phyloP scores from a whole-genome alignment of 2,797 vertebrate genomes.

The Melanotaenia boesemani region DNA sequence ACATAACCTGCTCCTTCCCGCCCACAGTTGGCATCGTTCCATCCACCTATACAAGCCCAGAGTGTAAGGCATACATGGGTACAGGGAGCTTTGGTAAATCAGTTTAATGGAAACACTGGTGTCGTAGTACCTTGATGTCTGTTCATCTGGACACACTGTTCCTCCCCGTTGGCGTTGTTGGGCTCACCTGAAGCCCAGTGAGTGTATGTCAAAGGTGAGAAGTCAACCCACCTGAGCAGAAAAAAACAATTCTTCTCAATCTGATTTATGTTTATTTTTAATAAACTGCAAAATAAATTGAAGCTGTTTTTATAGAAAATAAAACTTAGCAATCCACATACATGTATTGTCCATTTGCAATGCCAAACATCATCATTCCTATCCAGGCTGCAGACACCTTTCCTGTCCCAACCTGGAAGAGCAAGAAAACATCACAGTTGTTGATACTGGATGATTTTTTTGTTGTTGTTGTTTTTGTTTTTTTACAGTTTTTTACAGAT shows the following conservation, averaged over 20 bases:
- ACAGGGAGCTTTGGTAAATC: not conserved
- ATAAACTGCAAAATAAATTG: not conserved
- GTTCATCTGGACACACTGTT: slow-evolving; percentile 85
- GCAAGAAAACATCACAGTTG: not conserved
- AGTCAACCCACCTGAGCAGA: slow-evolving; percentile 80
- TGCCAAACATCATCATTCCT: slow-evolving; percentile 77
- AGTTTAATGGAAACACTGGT: not conserved
- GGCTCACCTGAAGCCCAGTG: slow-evolving; percentile 85
- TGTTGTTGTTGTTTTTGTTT: too few species aligned
- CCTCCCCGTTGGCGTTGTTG: slow-evolving; percentile 85
- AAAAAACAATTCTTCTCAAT: not conserved
- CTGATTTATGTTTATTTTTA: not conserved
- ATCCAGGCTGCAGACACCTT: slow-evolving; percentile 78
- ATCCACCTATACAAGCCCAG: slow-evolving; percentile 69
- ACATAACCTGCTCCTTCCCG: slow-evolving; percentile 79
- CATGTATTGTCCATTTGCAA: slow-evolving; percentile 74
- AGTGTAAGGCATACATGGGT: not conserved
- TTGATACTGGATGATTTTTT: not conserved
- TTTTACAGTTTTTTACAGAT: too few species aligned
- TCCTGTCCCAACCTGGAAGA: slow-evolving; percentile 83
- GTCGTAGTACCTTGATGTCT: slow-evolving; percentile 77
- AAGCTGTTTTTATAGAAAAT: not conserved
- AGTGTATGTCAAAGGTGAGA: slow-evolving; percentile 78
- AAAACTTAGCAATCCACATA: slow-evolving; percentile 49
- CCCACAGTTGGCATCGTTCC: slow-evolving; percentile 88